Evolutionary conservation across 2,113 vertebrate species (phyloP).

Genomic region (Aphelocoma coerulescens): DNA sequence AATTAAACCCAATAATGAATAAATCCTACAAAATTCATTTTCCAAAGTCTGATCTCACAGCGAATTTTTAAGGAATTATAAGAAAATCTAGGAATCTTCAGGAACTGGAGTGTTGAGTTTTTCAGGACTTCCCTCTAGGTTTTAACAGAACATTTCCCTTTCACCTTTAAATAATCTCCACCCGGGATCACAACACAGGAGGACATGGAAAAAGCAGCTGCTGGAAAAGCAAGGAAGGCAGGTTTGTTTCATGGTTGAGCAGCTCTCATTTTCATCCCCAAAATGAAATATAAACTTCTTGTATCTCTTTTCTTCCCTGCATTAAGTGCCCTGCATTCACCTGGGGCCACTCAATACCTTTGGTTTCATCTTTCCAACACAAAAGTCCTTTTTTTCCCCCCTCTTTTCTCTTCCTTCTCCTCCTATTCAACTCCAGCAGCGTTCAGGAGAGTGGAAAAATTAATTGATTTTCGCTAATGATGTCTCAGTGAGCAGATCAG

Average conservation of each 20-base stretch:
- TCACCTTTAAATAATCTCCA: slow-evolving; percentile 48
- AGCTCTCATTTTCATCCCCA: slow-evolving; percentile 13
- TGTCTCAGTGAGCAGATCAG: slow-evolving; percentile 53
- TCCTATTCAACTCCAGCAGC: slow-evolving; percentile 53
- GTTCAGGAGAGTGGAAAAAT: slow-evolving; percentile 72
- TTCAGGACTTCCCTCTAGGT: background rate
- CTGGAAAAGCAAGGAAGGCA: background rate
- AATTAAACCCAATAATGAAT: background rate
- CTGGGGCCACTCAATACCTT: slow-evolving; percentile 52
- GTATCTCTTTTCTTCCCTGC: slow-evolving; percentile 46
- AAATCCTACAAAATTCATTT: background rate
- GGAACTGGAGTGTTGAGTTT: background rate
- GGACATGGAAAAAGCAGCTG: background rate
- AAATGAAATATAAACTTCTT: slow-evolving; percentile 50
- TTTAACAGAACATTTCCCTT: background rate
- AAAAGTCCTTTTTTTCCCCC: background rate
- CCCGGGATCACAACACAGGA: background rate
- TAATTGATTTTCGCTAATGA: slow-evolving; percentile 72
- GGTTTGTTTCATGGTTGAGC: slow-evolving; percentile 12
- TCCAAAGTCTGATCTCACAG: background rate
- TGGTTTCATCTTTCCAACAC: slow-evolving; percentile 48
- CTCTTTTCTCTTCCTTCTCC: slow-evolving; percentile 11
- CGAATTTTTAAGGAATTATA: background rate
- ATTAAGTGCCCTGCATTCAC: slow-evolving; percentile 45
- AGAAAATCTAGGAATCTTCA: background rate